Base-by-base conservation (phyloP, 2,888 invertebrate genomes). In the Craniophora ligustri region DNA sequence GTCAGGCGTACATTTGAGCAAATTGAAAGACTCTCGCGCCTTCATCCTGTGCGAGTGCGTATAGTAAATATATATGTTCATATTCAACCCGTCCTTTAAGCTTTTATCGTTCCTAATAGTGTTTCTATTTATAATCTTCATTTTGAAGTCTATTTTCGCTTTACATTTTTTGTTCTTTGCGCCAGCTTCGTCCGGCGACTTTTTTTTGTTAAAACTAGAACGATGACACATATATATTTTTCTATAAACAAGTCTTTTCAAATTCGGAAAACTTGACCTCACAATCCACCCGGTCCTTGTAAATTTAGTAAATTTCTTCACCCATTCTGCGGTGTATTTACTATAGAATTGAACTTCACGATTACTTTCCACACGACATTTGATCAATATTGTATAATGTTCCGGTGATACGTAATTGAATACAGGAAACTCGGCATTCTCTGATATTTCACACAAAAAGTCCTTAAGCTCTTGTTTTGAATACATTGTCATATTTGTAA, bases 61-160 rank as follows among this genome's bases (percentile, higher is more conserved):
- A 32, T 78, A 82, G n/a, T 77, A 60, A 26, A 69, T 66, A 7
- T 23, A 30, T 13, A 69, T 70, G 5, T 47, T 46, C 61, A 81
- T 35, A 48, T 83, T 82, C 18, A 82, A 57, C 7, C 78, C 76
- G 2, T 75, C 57, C 7, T 50, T 74, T n/a, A 82, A 45, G 15
- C 55, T 34, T 8, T 56, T 54, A 23, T 82, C 79, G 47, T 78
- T 82, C 45, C 44, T 81, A 0, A 75, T 69, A 0, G 79, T 82
- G 47, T 78, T 72, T 13, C 66, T 71, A 15, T 70, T 69, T 36
- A 56, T 74, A 16, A 75, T 56, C 51, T 79, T 83, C 7, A 82
- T 31, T 70, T 69, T 75, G 26, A 84, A 83, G 26, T 82, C 78
- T 5, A 84, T 68, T 46, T 69, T 72, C 1, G 84, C 84, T 31